Percentiles rank a stretch among this genome's conserved stretches.
phyloP scores from a whole-genome alignment of 2,888 invertebrate genomes.

The Lasiommata megera region DNA sequence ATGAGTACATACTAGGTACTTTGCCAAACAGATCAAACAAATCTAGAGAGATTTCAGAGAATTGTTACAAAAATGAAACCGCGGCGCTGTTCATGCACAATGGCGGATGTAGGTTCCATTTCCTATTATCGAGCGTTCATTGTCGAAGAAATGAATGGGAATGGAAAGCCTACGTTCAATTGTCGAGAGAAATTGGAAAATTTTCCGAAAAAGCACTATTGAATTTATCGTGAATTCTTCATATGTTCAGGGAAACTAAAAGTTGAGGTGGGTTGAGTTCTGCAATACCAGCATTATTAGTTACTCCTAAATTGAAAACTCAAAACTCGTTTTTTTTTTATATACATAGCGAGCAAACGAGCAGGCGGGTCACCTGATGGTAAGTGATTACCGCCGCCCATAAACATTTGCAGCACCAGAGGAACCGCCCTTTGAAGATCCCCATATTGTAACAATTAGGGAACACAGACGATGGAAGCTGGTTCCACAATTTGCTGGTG shows the following conservation, averaged over 20 bases:
- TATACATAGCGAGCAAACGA: too few relatives aligned
- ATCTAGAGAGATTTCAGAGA: background rate
- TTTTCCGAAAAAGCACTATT: background rate
- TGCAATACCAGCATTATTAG: too few relatives aligned
- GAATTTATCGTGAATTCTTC: background rate
- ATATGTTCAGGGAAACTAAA: background rate
- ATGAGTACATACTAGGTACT: background rate
- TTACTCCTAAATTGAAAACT: too few relatives aligned
- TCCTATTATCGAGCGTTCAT: constrained; percentile 21
- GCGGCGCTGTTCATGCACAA: background rate
- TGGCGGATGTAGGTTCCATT: constrained; percentile 4
- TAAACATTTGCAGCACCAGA: too few relatives aligned
- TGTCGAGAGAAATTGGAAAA: constrained; percentile 16
- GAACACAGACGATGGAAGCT: too few relatives aligned
- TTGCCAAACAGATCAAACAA: background rate
- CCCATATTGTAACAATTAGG: too few relatives aligned
- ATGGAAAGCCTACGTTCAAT: constrained; percentile 17
- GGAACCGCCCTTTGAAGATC: too few relatives aligned
- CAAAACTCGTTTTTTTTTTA: too few relatives aligned
- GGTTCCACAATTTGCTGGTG: too few relatives aligned
- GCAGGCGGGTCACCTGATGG: too few relatives aligned
- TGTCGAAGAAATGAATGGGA: constrained; percentile 22
- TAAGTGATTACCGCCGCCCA: too few relatives aligned
- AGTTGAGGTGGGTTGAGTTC: too few relatives aligned
- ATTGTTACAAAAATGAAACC: constrained; percentile 5